Conservation (phyloP, 2,888 invertebrate species). For the Dione vanillae region DNA sequence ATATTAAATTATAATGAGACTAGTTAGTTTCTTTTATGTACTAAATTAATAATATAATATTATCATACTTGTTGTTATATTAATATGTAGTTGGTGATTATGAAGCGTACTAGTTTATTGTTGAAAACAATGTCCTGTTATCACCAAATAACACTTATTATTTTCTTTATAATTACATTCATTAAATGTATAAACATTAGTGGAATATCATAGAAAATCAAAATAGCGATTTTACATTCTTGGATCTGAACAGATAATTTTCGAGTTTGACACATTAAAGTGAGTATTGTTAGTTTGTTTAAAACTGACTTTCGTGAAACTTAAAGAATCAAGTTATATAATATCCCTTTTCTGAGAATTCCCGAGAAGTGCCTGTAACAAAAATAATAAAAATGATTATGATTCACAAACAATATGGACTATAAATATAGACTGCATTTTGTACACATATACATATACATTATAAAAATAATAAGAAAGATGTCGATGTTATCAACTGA, state of each 20-base stretch:
- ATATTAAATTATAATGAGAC: conserved; percentile 79
- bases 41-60: conserved; percentile 69
- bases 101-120: conserved; percentile 73
- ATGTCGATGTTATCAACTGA: conserved; percentile 55
- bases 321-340: conserved; percentile 55
- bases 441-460: neutral
- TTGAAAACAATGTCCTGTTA: conserved; percentile 56
- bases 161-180: conserved; percentile 3
- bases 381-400: conserved; percentile 36
- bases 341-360: conserved; percentile 77
- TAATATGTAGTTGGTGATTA: conserved; percentile 77
- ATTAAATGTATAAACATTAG: conserved; percentile 23
- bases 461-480: neutral
- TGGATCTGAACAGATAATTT: conserved; percentile 9
- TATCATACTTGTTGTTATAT: conserved; percentile 42
- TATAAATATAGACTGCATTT: too few relatives aligned
- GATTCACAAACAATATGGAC: neutral
- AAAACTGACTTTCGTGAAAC: conserved; percentile 13
- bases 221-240: conserved; percentile 29
- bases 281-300: conserved; percentile 43
- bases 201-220: conserved; percentile 42
- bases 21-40: conserved; percentile 80
- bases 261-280: conserved; percentile 42
- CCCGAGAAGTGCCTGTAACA: conserved; percentile 76
- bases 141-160: conserved; percentile 4